Evolutionary conservation across 2,888 invertebrate genomes (phyloP), one percentile per base, ranked within the genome.

Genomic region (Hirtodrosophila histrioides): DNA sequence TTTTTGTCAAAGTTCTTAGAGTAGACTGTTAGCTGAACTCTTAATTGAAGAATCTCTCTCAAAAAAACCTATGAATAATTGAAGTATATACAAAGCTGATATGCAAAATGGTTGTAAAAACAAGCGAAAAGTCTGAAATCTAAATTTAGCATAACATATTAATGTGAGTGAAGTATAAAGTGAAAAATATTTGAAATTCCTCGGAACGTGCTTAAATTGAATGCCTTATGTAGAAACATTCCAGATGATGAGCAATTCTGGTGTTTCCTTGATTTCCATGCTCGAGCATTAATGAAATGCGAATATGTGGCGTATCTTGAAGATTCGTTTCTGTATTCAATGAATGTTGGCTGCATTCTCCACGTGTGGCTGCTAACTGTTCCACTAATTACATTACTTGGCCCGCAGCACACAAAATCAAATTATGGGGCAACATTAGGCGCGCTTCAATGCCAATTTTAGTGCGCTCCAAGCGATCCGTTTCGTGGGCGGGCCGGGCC

Each of bases 381-480:
- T 71, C 66, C 73, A 48, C 74, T 77, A 72, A 74, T 74, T 74
- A 49, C 67, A 77, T 76, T 74, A 77, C 62, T 67, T 77, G 67
- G 51, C 66, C 76, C 56, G 50, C 46, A 72, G 31, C 63, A 66
- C 56, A 73, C 57, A 62, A 79, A 83, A 77, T 86, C 67, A 77
- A 68, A 86, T 84, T 80, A 84, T 72, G 63, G 43, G 65, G 65
- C 58, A 60, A 50, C 68, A 81, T 81, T 86, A 70, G 86, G 57
- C 66, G 66, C 70, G 82, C 84, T 70, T 68, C 81, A 86, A 84
- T 84, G 86, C 75, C 80, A 80, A 84, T 80, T 80, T 61, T 65
- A 79, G 62, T 64, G 61, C 50, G 63, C 62, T 77, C 31, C 67
- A 43, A 67, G 17, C 45, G 53, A 68, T 56, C 73, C 73, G 61